Base-by-base conservation (phyloP, 2,113 vertebrate genomes). In the Forbesichthys papilliferus region DNA sequence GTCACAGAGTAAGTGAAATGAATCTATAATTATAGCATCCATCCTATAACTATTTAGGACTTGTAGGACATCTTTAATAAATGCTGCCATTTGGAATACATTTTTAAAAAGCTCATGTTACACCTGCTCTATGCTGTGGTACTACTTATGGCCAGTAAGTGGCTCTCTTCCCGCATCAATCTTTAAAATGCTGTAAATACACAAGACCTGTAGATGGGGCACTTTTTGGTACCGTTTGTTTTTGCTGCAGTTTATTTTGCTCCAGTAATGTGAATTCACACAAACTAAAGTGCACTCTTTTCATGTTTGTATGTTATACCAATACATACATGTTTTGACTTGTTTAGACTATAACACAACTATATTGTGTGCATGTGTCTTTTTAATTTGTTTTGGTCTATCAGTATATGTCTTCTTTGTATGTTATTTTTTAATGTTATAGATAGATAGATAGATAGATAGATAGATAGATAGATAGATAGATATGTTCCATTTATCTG, bases 151-250 rank as follows among this genome's bases (percentile, higher is more conserved):
- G 12, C 80, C 89, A 86, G 52, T 69, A 76, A n/a, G 66, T 73
- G 85, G 82, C 0, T 78, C 65, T 61, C 66, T 81, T 73, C 56
- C 58, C 76, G 53, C 54, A 74, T 20, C 2, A 77, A 77, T 68
- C 16, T 9, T 20, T 42, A 70, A n/a, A 47, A 5, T 5, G 56
- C 7, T 42, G 52, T 18, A 61, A 48, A 48, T n/a, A 10, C 48
- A 8, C 9, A 2, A 48, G 3, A 18, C 68, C 82, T 79, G 73
- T 36, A 79, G 86, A 61, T 78, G 83, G 83, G 80, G 80, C 75
- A 74, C 53, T 0, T 0, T 42, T 80, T 61, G 16, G 1, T 56
- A 20, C 71, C 27, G 33, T 60, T 64, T 64, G 11, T 27, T 69
- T 9, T 33, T 12, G 0, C 54, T 14, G 11, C 57, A 27, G 69